Conservation (phyloP, 2,113 vertebrate species). For the Malurus cyaneus region DNA sequence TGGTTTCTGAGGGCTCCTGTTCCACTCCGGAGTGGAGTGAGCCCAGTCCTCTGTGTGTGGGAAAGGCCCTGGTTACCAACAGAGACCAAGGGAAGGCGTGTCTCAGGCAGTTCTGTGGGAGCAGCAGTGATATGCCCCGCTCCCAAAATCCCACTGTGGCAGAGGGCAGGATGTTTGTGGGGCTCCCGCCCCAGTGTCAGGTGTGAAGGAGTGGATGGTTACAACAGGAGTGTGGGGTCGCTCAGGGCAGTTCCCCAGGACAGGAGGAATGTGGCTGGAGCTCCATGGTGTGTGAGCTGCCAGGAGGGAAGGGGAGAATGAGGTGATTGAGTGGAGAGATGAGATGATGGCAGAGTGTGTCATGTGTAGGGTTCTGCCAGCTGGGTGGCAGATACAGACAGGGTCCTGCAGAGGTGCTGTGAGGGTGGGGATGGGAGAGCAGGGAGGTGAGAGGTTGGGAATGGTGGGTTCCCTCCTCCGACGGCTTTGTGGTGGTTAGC, state of each 20-base stretch:
- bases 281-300: accelerated
- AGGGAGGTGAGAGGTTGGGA: background rate
- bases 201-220: background rate
- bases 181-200: background rate
- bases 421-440: background rate
- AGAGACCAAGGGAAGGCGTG: accelerated
- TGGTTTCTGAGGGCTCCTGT: background rate
- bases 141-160: accelerated
- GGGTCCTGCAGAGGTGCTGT: background rate
- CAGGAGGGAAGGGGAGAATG: background rate
- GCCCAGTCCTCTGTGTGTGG: background rate
- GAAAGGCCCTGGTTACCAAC: background rate
- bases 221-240: background rate
- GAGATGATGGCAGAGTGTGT: background rate
- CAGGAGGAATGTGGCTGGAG: background rate
- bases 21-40: accelerated
- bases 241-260: background rate
- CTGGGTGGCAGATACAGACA: background rate
- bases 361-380: accelerated
- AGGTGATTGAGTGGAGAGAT: background rate
- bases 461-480: background rate
- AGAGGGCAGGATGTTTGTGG: accelerated
- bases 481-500: accelerated
- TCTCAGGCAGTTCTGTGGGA: background rate
- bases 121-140: background rate